Base-by-base conservation (phyloP, 2,888 invertebrate species). In the Heliconius hortense region DNA sequence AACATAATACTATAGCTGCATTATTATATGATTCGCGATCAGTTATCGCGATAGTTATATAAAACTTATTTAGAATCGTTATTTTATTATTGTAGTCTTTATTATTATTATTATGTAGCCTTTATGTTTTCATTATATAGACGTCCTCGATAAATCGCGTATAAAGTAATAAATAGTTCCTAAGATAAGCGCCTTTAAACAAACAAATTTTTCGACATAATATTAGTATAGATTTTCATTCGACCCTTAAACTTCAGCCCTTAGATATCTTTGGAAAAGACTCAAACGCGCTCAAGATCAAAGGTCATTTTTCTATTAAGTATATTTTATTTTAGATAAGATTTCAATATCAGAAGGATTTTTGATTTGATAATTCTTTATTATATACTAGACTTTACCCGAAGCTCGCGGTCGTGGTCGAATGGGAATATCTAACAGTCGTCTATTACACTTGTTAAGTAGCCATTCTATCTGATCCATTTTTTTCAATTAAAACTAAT, bases 231-330 rank as follows among this genome's bases (percentile, higher is more conserved):
- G 21, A 56, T 56, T 56, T 56, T 66, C 39, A 35, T 31, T 18
- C 48, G 2, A 69, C n/a, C 53, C 68, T 31, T 69, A n/a, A 10
- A 31, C 31, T 67, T 26, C 26, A 53, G 3, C 72, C 72, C 62
- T 72, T 64, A 72, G 4, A 56, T n/a, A 35, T 31, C 64, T 56
- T 60, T 72, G 26, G 39, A 76, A 76, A 76, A 76, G 76, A 76
- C 62, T 71, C 76, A 74, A 76, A 76, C 76, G 76, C 76, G 76
- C 71, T 71, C 69, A 3, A 28, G 62, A 5, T 63, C n/a, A 53
- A 21, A 69, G 8, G 24, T 68, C 26, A 60, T 13, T 26, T 60
- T 15, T 60, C n/a, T 24, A 4, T 24, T 13, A 24, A n/a, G 24
- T 24, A 13, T 59, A 13, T 11, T 24, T 43, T 28, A 68, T 21